Base-by-base conservation (phyloP, 37 sponge, comb jelly and placozoan species). In the Bolinopsis microptera region DNA sequence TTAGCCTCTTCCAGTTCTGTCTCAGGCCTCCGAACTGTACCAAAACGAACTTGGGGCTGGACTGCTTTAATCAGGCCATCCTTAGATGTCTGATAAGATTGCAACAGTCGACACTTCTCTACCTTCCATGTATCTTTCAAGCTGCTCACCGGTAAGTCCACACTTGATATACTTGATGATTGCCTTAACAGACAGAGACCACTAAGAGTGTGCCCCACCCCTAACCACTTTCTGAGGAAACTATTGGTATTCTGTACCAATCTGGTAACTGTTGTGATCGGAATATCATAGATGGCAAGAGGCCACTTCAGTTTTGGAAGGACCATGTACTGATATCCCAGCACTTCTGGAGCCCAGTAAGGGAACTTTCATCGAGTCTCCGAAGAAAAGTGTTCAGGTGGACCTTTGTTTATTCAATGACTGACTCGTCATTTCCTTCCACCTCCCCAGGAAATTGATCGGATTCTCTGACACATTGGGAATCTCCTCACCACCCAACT, bases 271-370 rank as follows among this genome's bases (percentile, higher is more conserved):
- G 75, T 72, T n/a, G 75, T 72, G 2, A 72, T 23, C n/a, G 75
- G 75, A 28, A 28, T 72, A 28, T 72, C 75, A n/a, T 72, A 21
- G 75, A 72, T 72, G 26, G 75, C 75, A n/a, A 72, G 75, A 24
- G 75, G 75, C 75, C 75, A 72, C 75, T 72, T 72, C 75, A 72
- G 5, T 28, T 72, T 72, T 30, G 75, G 75, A 5, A 72, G 75
- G 31, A 72, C 75, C 26, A 72, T n/a, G 75, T 72, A 72, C 75
- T 72, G 75, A 28, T 72, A 72, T 30, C 75, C 75, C 75, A 72
- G 26, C 75, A 72, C 75, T 72, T 72, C 75, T 72, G 31, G 5
- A 72, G 31, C 5, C 75, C 75, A n/a, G n/a, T 30, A 30, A 72
- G 31, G 5, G 31, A n/a, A 72, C 75, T 24, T n/a, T 72, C 75